Base-by-base conservation (phyloP, 2,113 vertebrate genomes). In the Mola mola region DNA sequence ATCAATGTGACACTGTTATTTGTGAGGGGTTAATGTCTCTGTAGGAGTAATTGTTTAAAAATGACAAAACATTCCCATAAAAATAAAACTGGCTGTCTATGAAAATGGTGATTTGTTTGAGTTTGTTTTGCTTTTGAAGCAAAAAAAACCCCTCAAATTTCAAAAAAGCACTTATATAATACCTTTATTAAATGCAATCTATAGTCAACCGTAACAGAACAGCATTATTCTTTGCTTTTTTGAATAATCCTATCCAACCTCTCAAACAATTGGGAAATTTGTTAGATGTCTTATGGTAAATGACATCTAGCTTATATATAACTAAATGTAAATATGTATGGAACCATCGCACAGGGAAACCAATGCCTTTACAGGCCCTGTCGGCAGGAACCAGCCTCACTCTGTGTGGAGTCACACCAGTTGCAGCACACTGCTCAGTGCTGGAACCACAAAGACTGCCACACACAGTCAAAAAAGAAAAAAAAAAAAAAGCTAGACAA, bases 341-440 rank as follows among this genome's bases (percentile, higher is more conserved):
- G 95, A 90, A 79, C 96, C 96, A 96, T 98, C 95, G 96, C 95
- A 97, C 95, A 97, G 95, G 88, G 86, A 78, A 78, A 79, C 95
- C 83, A 74, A 91, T 68, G 28, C 0, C 95, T 98, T 80, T 92
- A 88, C 91, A 93, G 95, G 87, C 75, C 3, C 95, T 96, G 96
- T 98, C 96, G 95, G 96, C 94, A 97, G 94, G 95, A 93, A 91
- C 96, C 96, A 94, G 78, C 33, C 72, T 94, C 92, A 28, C 87
- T 97, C 65, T 98, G 57, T 16, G 94, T 96, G 94, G 90, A 88
- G 87, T 79, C 76, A 0, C 10, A 47, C 34, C 0, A 46, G 88
- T 64, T 89, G 88, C 92, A 92, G 43, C 73, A 88, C 85, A 94
- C 65, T 46, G 71, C 91, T 92, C 72, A 84, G 89, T 89, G 90